Evolutionary conservation across 2,113 vertebrate species (phyloP), one percentile per base, ranked within the genome.

Genomic region (Camelus bactrianus): DNA sequence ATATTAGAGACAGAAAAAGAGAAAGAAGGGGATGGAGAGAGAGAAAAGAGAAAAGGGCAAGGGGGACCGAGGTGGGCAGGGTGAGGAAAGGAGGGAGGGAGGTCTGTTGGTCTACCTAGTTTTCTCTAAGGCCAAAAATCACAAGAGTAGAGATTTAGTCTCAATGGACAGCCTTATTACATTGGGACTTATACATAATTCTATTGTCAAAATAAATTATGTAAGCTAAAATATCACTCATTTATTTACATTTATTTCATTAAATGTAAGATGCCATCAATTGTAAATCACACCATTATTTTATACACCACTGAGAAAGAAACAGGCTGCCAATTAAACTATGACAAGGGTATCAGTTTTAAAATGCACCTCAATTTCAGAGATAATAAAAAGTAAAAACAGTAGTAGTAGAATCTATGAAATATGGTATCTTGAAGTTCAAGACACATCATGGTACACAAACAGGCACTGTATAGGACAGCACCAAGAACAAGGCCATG

Each of bases 191-290:
- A 87, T 8, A 85, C 10, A 56, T 56, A 95, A 97, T 84, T 77
- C 8, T 84, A 92, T 19, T 88, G 17, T 48, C 7, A 95, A 83
- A 64, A 94, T 85, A 69, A 93, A 96, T 89, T 89, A 91, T 62
- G 4, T 86, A 91, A 77, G 22, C 48, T 73, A 50, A 97, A 93
- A 67, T 64, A 73, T 19, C 38, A 87, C 46, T 85, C 26, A 42
- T n/a, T 85, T 91, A 62, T 86, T 62, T 80, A 72, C n/a, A 86
- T 91, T 90, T 89, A 94, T 65, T 73, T 93, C 62, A 96, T 73
- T 85, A 93, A 88, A 69, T 75, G 9, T 92, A 92, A 69, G 19
- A 79, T 88, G 60, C 3, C 77, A 92, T 65, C 24, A 82, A 79
- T 28, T 80, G 1, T 58, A 84, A 94, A 75, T 70, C 50, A 93